These are phyloP conservation scores for Gobio occitaniae DNA, from an alignment of 2,797 vertebrate species.

Conservation along the genomic window DNA sequence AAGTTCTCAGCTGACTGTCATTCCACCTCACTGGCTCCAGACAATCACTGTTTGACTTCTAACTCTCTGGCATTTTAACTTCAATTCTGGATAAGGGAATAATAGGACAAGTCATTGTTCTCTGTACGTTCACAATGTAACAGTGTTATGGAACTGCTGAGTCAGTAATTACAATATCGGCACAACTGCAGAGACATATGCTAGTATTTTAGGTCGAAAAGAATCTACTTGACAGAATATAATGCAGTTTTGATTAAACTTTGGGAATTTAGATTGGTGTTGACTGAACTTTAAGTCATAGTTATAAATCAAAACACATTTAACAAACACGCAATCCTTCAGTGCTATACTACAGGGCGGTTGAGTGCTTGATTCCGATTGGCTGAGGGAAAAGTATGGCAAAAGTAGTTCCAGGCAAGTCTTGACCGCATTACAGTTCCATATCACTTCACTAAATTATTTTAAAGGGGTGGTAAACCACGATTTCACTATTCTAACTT, in stretches of 20 bases:
- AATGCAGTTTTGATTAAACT: not conserved
- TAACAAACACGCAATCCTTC: not conserved
- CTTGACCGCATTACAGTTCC: too few relatives aligned
- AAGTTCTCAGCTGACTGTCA: conserved; percentile 1
- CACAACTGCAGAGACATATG: not conserved
- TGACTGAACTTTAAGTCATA: not conserved
- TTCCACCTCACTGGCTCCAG: not conserved
- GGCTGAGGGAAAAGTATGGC: too few relatives aligned
- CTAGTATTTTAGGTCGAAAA: not conserved
- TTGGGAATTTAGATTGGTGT: not conserved
- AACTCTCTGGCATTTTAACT: conserved; percentile 6
- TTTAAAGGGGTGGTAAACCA: too few relatives aligned
- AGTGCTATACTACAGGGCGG: not conserved
- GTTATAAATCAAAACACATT: not conserved
- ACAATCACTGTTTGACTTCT: conserved; percentile 16
- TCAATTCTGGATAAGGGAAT: not conserved
- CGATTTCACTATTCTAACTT: too few relatives aligned
- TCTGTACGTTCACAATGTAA: not conserved
- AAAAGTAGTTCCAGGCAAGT: too few relatives aligned
- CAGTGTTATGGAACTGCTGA: not conserved
- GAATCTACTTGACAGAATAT: not conserved
- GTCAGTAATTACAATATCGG: not conserved
- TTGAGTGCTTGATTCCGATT: too few relatives aligned
- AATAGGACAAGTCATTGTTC: not conserved
- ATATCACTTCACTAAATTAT: too few relatives aligned